Percentiles rank a stretch among this genome's conserved stretches.
These are phyloP conservation scores for Pogonomyrmex californicus DNA, from an alignment of 1,140 invertebrate genomes.

Conservation along the genomic window DNA sequence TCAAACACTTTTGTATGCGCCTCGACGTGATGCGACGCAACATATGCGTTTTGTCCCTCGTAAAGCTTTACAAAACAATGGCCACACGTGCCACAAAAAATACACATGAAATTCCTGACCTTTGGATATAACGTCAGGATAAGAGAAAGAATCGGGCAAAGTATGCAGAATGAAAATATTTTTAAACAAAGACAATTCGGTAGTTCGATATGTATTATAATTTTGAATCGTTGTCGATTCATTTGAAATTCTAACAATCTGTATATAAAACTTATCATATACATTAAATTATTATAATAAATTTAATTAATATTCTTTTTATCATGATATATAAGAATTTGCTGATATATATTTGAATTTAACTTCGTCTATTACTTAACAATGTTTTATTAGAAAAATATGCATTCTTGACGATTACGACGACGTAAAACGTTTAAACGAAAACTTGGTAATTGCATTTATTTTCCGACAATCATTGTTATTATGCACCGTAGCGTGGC, in stretches of 20 bases:
- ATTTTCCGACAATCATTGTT: slow-evolving; percentile 12
- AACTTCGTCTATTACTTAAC: not conserved
- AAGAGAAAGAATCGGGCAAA: not conserved
- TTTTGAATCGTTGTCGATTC: not conserved
- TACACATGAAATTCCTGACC: slow-evolving; percentile 7
- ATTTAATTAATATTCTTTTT: not conserved
- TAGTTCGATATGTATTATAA: not conserved
- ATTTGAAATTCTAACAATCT: not conserved
- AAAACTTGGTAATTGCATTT: not conserved
- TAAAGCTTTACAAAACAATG: slow-evolving; percentile 44
- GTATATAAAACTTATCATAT: not conserved
- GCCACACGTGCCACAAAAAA: slow-evolving; percentile 6
- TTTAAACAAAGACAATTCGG: not conserved
- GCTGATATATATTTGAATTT: not conserved
- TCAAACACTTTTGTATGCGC: slow-evolving; percentile 27
- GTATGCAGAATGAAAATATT: not conserved
- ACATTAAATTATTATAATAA: not conserved
- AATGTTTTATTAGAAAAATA: not conserved
- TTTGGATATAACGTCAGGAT: not conserved
- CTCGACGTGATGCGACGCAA: not conserved
- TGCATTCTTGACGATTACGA: not conserved
- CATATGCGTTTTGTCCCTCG: slow-evolving; percentile 6
- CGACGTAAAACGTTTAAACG: not conserved
- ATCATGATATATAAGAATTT: not conserved
- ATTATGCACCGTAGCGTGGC: not conserved